Base-by-base conservation (phyloP, 2,113 vertebrate species). In the Oncorhynchus masou region DNA sequence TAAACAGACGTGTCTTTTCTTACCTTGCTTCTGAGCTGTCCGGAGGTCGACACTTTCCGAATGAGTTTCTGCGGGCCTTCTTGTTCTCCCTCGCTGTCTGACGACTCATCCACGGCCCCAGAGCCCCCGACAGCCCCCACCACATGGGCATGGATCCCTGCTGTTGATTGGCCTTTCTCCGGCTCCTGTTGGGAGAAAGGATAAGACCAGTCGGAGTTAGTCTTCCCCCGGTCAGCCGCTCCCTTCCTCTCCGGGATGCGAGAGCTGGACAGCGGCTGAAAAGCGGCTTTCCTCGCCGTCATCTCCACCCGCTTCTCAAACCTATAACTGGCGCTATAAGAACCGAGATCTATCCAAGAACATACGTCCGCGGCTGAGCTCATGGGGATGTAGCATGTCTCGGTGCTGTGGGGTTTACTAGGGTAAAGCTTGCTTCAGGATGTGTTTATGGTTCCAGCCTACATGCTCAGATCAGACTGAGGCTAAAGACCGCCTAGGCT, bases 31-130 rank as follows among this genome's bases (percentile, higher is more conserved):
- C 97, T 94, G 89, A 99, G 94, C 92, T 98, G 97, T 12, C 97
- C 97, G 25, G 97, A 99, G 70, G 97, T 99, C 90, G 97, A 99
- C 90, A 98, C 97, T 92, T 99, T 99, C 79, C 97, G 94, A 91
- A 98, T 98, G 86, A 98, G 95, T 91, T 99, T 98, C 93, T 97
- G 96, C 76, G 96, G 95, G 65, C 97, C 97, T 89, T 99, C 97
- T 83, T 97, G 96, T 83, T 98, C 97, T 49, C 95, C 96, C 45
- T 99, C 97, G 93, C 97, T 98, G 92, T 99, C 97, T 6, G 97
- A 99, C 2, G 97, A 97, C 90, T 99, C 97, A 71, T 98, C 97
- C 70, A 88, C 95, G 0, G 93, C 89, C 1, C 86, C 95, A 25
- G 94, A 81, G 19, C 91, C 87, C 67, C 90, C 82, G 24, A 89